Evolutionary conservation across 2,113 vertebrate genomes (phyloP).

Genomic region (Petroica traversi): DNA sequence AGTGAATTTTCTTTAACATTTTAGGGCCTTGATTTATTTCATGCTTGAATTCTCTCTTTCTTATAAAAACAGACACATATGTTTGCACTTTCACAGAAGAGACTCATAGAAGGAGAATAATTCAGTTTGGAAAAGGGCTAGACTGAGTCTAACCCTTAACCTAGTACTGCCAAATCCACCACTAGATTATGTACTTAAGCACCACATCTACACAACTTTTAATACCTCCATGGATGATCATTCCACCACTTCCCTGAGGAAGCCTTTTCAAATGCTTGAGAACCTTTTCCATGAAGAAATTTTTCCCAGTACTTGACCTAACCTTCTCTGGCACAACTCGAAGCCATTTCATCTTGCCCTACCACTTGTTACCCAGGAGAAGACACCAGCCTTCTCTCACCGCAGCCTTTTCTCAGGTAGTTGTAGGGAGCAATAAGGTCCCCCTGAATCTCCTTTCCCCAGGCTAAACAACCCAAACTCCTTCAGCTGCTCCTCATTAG

Average conservation of each 20-base stretch:
- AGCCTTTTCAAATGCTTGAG: not conserved
- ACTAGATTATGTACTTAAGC: not conserved
- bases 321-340: not conserved
- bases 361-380: fast-evolving
- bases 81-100: not conserved
- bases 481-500: not conserved
- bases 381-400: not conserved
- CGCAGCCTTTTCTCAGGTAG: not conserved
- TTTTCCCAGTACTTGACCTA: not conserved
- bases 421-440: not conserved
- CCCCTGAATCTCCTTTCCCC: not conserved
- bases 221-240: not conserved
- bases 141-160: not conserved
- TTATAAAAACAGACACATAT: not conserved
- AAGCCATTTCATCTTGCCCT: not conserved
- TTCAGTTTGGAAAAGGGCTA: not conserved
- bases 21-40: not conserved
- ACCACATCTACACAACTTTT: not conserved
- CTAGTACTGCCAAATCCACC: not conserved
- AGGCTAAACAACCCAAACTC: not conserved
- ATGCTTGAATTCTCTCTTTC: not conserved
- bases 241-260: not conserved
- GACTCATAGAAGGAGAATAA: not conserved
- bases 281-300: not conserved
- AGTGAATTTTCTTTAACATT: not conserved